Evolutionary conservation across 1,140 invertebrate species (phyloP), one percentile per base, ranked within the genome.

Genomic region (Holcopasites calliopsidis): DNA sequence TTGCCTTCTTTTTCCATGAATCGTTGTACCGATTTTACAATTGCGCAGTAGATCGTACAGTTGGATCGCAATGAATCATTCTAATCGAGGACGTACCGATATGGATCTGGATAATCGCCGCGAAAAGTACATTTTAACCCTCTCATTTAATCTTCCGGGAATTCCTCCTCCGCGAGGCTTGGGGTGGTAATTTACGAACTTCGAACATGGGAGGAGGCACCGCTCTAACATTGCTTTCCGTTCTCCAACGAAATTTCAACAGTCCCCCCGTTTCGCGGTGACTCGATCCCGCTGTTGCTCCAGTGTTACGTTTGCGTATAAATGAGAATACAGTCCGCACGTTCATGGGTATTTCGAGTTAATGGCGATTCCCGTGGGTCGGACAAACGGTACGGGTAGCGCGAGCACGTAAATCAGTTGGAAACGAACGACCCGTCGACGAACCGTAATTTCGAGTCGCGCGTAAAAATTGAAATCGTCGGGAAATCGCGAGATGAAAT

Each of bases 291-390:
- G 28, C 21, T 10, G 47, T 54, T 47, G 42, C 21, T 5, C 28
- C 42, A 28, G 49, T n/a, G n/a, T 54, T 73, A 28, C 76, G 61
- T 76, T 68, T 78, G 57, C 66, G 62, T 62, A 54, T 62, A 74
- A 77, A 72, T 75, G 79, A 75, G 76, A 79, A 70, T 60, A 64
- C 52, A 35, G 65, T 65, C 62, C 62, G 77, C 21, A 55, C 60
- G 70, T 42, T 65, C 60, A 54, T 54, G 50, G 71, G 54, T 65
- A 81, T 76, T 79, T 57, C 79, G 33, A 73, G n/a, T 73, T 73
- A 73, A 64, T 73, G 21, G 70, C 50, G 28, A 26, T 55, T 26
- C 26, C 26, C 11, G 58, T 26, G 18, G n/a, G n/a, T 28, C 57
- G 69, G 4, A 33, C 18, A 61, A 38, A 60, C 57, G 57, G 18